Evolutionary conservation across 30 jellyfish, hydroid and myxozoan species (phyloP), one percentile per base, ranked within the genome.

Genomic region (Aurelia sp.): DNA sequence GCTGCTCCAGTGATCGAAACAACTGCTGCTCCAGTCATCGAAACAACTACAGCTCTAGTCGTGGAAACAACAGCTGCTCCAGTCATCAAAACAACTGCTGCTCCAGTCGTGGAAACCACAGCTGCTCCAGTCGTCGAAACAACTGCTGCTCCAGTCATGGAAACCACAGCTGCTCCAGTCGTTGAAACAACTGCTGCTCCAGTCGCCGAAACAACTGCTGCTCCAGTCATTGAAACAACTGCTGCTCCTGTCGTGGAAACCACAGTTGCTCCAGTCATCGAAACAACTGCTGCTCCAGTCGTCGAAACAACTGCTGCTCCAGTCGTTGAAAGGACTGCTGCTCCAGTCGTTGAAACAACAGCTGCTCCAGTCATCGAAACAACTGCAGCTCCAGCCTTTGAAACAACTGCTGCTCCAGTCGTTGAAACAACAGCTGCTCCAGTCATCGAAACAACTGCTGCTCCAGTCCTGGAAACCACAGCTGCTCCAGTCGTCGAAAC

Each of bases 21-120:
- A 10, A 61, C 66, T 5, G 78, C 33, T 27, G 68, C 88, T 17
- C 66, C 81, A 62, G 27, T 17, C 47, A 84, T 27, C 0, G 41
- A 59, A 23, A 18, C 76, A 2, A 66, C 66, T 1, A 40, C 81
- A n/a, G 77, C 76, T 47, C 44, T 61, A n/a, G 87, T 76, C 33
- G 80, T 58, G 2, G 87, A 76, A 76, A 76, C 87, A 10, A 76
- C 87, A 4, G 77, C 76, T 18, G 87, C 61, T 11, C 87, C 87
- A 19, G 87, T 53, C 11, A 13, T 37, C 0, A 41, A 33, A 1
- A 76, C 87, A n/a, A 53, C 87, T 4, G 87, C 61, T 76, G 87
- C 87, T 9, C 70, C 65, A 73, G 40, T 59, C 0, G 69, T 8
- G 0, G 84, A 8, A 73, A 27, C 84, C 2, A 59, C 69, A 9